phyloP scores from a whole-genome alignment of 2,797 vertebrate genomes.

The Falco biarmicus region DNA sequence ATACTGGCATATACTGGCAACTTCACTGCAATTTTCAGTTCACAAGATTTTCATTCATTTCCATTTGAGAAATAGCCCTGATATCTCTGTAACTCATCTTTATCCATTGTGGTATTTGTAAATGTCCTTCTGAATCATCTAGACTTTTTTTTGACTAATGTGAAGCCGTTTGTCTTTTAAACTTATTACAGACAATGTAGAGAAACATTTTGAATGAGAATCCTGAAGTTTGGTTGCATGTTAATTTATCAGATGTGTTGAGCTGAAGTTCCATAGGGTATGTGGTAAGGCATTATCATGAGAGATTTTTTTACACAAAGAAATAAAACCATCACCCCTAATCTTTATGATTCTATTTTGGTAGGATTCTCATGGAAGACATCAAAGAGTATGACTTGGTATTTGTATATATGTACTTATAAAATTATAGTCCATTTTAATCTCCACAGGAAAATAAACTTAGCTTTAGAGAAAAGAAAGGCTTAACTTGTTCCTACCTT shows the following conservation, averaged over 20 bases:
- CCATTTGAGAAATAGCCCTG: not conserved
- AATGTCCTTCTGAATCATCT: not conserved
- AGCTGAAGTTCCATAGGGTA: not conserved
- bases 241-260: not conserved
- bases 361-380: not conserved
- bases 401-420: not conserved
- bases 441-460: not conserved
- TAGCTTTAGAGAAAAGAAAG: not conserved
- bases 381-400: not conserved
- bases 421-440: not conserved
- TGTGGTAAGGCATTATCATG: not conserved
- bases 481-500: not conserved
- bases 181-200: not conserved
- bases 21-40: not conserved
- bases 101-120: not conserved
- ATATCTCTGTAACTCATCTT: not conserved
- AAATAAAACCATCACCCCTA: not conserved
- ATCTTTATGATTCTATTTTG: not conserved
- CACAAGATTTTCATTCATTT: not conserved
- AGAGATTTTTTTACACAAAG: not conserved
- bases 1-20: not conserved
- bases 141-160: not conserved
- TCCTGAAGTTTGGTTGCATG: not conserved
- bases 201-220: not conserved
- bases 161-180: not conserved